phyloP scores from a whole-genome alignment of 2,797 vertebrate genomes.

The Valencia hispanica region DNA sequence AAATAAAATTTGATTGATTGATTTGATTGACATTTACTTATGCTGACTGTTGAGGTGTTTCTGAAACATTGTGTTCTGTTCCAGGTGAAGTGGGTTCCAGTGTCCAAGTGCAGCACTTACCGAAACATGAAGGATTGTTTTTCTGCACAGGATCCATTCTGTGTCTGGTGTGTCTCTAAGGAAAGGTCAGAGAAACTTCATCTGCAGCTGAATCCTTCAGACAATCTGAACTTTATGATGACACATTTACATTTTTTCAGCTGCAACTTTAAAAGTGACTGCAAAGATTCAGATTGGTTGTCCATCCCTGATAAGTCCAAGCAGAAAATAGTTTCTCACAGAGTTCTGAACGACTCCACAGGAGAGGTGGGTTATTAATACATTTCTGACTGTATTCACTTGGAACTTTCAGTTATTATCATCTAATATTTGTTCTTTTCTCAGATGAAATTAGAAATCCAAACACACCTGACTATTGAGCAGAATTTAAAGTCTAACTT shows the following conservation, averaged over 20 bases:
- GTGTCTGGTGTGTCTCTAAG: constrained; percentile 72
- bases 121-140: constrained; percentile 53
- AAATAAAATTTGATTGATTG: too few relatives aligned
- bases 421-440: background rate
- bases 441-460: constrained; percentile 56
- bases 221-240: background rate
- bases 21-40: fast-evolving
- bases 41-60: background rate
- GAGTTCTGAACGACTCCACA: background rate
- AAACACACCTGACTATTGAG: constrained; percentile 40
- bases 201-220: background rate
- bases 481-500: constrained; percentile 10
- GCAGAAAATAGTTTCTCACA: constrained; percentile 61
- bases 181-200: constrained; percentile 47
- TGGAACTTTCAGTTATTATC: background rate
- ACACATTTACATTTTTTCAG: constrained; percentile 28
- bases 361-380: constrained; percentile 25
- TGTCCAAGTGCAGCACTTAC: constrained; percentile 60
- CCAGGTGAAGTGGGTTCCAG: constrained; percentile 64
- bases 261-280: constrained; percentile 69
- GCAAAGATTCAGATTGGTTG: constrained; percentile 64
- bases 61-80: constrained; percentile 5
- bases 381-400: background rate
- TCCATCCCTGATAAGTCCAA: constrained; percentile 63
- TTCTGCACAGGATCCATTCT: constrained; percentile 73